phyloP scores from a whole-genome alignment of 2,113 vertebrate genomes.

The Elaphurus davidianus region DNA sequence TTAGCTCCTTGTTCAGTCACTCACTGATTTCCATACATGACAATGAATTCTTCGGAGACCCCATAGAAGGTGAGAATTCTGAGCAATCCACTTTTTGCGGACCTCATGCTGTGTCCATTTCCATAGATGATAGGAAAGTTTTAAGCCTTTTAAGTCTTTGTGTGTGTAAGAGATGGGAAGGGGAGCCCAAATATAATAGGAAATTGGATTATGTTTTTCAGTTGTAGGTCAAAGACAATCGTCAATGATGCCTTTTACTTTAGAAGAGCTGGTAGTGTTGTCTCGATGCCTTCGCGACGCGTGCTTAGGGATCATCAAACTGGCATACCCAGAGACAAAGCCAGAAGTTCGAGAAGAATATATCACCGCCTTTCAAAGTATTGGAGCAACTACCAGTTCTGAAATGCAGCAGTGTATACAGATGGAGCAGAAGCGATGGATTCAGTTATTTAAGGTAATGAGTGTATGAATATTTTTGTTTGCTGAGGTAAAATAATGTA shows the following conservation, averaged over 20 bases:
- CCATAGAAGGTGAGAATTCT: constrained; percentile 88
- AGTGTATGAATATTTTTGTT: background rate
- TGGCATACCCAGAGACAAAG: constrained; percentile 96
- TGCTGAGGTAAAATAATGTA: background rate
- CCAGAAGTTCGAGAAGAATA: constrained; percentile 96
- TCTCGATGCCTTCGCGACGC: constrained; percentile 96
- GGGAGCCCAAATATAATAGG: background rate
- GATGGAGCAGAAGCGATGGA: constrained; percentile 94
- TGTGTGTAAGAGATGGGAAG: background rate
- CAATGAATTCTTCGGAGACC: constrained; percentile 96
- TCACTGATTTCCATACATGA: constrained; percentile 98
- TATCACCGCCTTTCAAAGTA: constrained; percentile 91
- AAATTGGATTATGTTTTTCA: constrained; percentile 30
- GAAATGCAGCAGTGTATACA: constrained; percentile 94
- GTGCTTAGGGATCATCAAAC: constrained; percentile 96
- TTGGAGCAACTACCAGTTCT: constrained; percentile 90
- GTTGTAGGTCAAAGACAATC: constrained; percentile 90
- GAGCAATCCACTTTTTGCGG: background rate
- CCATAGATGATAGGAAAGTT: background rate
- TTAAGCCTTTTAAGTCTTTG: background rate
- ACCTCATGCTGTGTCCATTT: background rate
- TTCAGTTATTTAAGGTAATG: constrained; percentile 96
- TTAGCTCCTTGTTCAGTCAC: constrained; percentile 98
- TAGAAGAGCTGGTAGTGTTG: constrained; percentile 91
- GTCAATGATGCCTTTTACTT: constrained; percentile 98